A percentile compares a stretch with the other conserved stretches of the same genome.
These are phyloP conservation scores for Andricus curvator DNA, from an alignment of 2,888 invertebrate species.

Conservation along the genomic window DNA sequence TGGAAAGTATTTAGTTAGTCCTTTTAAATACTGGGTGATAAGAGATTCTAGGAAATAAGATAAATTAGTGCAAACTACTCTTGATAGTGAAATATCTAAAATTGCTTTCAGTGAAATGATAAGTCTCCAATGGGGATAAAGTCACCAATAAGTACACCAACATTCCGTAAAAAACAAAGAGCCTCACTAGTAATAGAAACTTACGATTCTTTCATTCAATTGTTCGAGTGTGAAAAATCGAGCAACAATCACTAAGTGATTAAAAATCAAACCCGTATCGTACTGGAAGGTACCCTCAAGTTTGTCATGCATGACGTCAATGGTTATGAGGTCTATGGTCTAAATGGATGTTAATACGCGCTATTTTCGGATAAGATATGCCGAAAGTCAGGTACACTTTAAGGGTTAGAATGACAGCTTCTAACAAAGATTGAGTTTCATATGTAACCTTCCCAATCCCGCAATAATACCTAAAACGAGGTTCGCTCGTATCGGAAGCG, in stretches of 20 bases:
- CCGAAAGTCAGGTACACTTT: too few species aligned
- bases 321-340: conserved; percentile 43
- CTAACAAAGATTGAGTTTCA: neutral
- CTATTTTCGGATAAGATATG: too few species aligned
- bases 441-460: too few species aligned
- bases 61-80: conserved; percentile 36
- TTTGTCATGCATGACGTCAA: conserved; percentile 47
- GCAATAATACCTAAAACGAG: too few species aligned
- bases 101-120: conserved; percentile 46
- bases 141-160: conserved; percentile 52
- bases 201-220: conserved; percentile 51
- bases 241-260: conserved; percentile 49
- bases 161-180: conserved; percentile 48
- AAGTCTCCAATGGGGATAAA: conserved; percentile 46
- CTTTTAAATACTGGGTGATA: conserved; percentile 44
- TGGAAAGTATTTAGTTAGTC: conserved; percentile 42
- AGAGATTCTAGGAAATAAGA: conserved; percentile 43
- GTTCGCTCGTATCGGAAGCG: too few species aligned
- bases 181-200: conserved; percentile 54
- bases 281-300: conserved; percentile 54
- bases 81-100: conserved; percentile 44
- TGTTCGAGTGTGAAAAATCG: conserved; percentile 49
- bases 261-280: conserved; percentile 52
- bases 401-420: too few species aligned
- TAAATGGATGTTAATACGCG: neutral